Base-by-base conservation (phyloP, 2,888 invertebrate genomes). In the Torymus tubicola region DNA sequence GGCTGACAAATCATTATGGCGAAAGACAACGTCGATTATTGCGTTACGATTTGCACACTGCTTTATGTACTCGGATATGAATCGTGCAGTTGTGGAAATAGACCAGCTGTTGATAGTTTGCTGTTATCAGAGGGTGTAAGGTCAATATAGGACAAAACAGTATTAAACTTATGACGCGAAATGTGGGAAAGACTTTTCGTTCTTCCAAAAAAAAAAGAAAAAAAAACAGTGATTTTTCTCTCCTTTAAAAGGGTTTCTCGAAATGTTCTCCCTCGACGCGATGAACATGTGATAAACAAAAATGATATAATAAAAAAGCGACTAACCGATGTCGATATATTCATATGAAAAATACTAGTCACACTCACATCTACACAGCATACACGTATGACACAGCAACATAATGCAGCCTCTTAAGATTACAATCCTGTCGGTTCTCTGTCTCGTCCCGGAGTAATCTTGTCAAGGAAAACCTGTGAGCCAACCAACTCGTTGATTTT, bases 111-210 rank as follows among this genome's bases (percentile, higher is more conserved):
- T 86, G 84, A 84, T 87, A 86, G 85, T 88, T 86, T 84, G 80
- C 87, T 86, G 86, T 88, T 88, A 87, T 86, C 87, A 88, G 87
- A 87, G 88, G 87, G 87, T 87, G 83, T 84, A 84, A 82, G 85
- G 83, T 86, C 85, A 84, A 82, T 85, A 85, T 78, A 80, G 74
- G 71, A 74, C 73, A 73, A 76, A 82, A 60, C 82, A 81, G 78
- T 81, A 79, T 81, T 78, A 78, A 78, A 12, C 71, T 57, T 61
- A 71, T 65, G 31, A 73, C 57, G 64, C 52, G 50, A 75, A 79
- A 72, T 64, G 55, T 69, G 64, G 79, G 72, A 75, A 81, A 76
- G 21, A 72, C 58, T 75, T 78, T 76, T 24, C 16, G 72, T 76
- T 82, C 73, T 79, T 79, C 72, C 72, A 63, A 71, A 42, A 21